Percentiles rank a stretch among this genome's conserved stretches.
Evolutionary conservation across 2,113 vertebrate species (phyloP).

Genomic region (Saguinus imperator): DNA sequence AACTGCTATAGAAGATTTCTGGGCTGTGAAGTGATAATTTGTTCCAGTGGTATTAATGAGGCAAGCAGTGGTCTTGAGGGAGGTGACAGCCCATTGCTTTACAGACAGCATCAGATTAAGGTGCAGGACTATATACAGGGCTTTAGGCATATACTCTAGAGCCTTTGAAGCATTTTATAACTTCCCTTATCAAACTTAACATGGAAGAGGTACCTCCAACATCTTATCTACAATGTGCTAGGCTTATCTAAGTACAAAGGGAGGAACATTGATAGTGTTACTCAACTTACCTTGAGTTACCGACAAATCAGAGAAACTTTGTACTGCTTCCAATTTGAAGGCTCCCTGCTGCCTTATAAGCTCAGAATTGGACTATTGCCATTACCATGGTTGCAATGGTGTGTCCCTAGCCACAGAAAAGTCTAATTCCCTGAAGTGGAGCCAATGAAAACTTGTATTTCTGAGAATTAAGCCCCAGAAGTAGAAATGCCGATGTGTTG

Average conservation of each 20-base stretch:
- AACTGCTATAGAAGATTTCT: no score
- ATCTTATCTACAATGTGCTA: constrained; percentile 60
- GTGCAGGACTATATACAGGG: no score
- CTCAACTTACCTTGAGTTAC: constrained; percentile 69
- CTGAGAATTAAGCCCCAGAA: constrained; percentile 65
- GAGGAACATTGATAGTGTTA: constrained; percentile 58
- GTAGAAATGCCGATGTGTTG: constrained; percentile 65
- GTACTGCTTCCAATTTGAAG: constrained; percentile 56
- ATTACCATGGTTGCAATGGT: constrained; percentile 12
- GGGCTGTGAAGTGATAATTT: no score
- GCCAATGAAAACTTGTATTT: constrained; percentile 50
- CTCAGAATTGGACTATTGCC: constrained; percentile 66
- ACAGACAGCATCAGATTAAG: no score
- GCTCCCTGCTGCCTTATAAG: constrained; percentile 66
- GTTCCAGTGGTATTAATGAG: no score
- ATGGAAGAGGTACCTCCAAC: constrained; percentile 22
- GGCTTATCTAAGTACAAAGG: constrained; percentile 61
- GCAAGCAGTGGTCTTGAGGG: no score
- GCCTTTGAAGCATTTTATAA: no score
- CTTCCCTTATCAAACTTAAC: no score
- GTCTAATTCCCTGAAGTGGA: constrained; percentile 1
- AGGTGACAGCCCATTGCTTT: no score
- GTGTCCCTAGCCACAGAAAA: constrained; percentile 27
- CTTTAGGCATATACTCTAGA: no score
- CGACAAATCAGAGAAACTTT: constrained; percentile 69